Evolutionary conservation across 2,888 invertebrate genomes (phyloP).

Genomic region (Pristionchus arcanus): DNA sequence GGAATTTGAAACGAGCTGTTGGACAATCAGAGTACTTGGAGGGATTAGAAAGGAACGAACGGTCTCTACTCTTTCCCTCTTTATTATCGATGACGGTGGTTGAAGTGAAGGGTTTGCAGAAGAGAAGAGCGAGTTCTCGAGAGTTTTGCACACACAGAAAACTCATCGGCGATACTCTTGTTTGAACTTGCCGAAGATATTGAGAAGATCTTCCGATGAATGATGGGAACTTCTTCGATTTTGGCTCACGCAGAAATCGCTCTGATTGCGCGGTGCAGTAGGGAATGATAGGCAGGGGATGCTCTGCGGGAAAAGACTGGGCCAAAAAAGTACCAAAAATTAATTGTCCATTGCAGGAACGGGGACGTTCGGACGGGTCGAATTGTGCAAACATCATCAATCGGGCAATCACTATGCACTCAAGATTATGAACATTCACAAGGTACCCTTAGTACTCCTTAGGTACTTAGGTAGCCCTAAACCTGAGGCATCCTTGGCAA

Average conservation of each 20-base stretch:
- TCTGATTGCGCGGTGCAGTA: too few species aligned
- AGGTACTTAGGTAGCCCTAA: neutral
- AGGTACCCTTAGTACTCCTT: conserved; percentile 79
- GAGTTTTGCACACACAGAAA: conserved; percentile 86
- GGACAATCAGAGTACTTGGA: conserved; percentile 20
- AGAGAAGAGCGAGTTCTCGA: conserved; percentile 12
- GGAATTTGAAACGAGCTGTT: conserved; percentile 3
- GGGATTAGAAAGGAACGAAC: conserved; percentile 10
- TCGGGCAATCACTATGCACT: conserved; percentile 91
- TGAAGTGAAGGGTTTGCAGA: conserved; percentile 31
- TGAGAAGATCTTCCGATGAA: too few species aligned
- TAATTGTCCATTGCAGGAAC: conserved; percentile 82
- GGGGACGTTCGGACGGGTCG: conserved; percentile 96
- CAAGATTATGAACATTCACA: conserved; percentile 92
- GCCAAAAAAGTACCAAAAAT: neutral
- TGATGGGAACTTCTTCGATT: too few species aligned
- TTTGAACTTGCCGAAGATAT: conserved; percentile 31
- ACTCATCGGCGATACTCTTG: neutral
- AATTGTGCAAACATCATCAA: conserved; percentile 83
- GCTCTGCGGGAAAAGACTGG: too few species aligned
- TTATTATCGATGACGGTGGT: conserved; percentile 6
- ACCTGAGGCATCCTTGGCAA: too few species aligned
- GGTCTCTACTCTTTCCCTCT: neutral
- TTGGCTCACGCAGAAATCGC: too few species aligned
- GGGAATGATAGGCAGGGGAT: too few species aligned